Percentiles rank a stretch among this genome's conserved stretches.
phyloP scores from a whole-genome alignment of 2,797 vertebrate species.

The Darevskia nairensis region DNA sequence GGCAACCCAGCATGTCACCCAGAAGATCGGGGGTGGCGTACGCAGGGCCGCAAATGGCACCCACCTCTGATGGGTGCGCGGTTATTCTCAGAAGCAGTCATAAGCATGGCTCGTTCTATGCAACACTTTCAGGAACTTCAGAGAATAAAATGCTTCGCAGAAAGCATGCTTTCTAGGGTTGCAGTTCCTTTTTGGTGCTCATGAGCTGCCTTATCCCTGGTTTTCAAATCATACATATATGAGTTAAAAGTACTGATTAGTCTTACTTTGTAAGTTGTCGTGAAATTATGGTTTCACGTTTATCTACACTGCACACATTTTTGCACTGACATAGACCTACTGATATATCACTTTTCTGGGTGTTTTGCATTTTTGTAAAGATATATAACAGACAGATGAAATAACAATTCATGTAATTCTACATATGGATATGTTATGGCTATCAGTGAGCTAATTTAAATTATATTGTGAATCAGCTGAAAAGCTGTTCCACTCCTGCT shows the following conservation, averaged over 20 bases:
- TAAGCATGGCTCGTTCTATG: background rate
- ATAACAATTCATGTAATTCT: conserved; percentile 54
- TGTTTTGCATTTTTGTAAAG: conserved; percentile 24
- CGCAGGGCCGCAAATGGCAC: too few species aligned
- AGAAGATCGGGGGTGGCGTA: too few species aligned
- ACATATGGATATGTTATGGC: conserved; percentile 48
- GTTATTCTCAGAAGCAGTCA: background rate
- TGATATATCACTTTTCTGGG: background rate
- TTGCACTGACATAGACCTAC: conserved; percentile 27
- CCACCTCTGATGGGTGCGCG: too few species aligned
- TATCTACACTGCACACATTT: conserved; percentile 41
- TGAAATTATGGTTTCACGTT: conserved; percentile 49
- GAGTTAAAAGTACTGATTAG: conserved; percentile 43
- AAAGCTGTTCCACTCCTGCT: conserved; percentile 53
- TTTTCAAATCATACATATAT: conserved; percentile 42
- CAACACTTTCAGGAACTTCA: background rate
- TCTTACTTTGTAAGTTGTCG: conserved; percentile 22
- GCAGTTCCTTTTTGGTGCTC: background rate
- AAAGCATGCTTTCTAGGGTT: conserved; percentile 20
- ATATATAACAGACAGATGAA: conserved; percentile 46
- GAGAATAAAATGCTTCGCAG: conserved; percentile 36
- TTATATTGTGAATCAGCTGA: conserved; percentile 51
- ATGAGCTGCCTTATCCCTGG: conserved; percentile 3
- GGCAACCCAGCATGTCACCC: too few species aligned
- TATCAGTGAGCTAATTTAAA: conserved; percentile 56